Evolutionary conservation across 2,888 invertebrate genomes (phyloP).

Genomic region (Gari tellinella): DNA sequence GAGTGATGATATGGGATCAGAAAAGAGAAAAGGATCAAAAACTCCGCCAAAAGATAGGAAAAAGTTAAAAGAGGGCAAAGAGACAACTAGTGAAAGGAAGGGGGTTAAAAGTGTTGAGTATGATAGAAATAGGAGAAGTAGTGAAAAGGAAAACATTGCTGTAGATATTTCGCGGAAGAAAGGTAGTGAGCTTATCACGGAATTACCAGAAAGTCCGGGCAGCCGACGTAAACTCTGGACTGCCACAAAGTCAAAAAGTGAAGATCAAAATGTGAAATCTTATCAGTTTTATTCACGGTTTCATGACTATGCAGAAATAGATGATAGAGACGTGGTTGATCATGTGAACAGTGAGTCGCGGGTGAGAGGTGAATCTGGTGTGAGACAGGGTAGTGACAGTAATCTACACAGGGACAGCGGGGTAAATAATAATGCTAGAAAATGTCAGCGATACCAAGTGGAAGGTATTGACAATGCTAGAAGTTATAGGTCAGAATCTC

Average conservation of each 20-base stretch:
- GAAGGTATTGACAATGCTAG: constrained; percentile 45
- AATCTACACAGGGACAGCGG: constrained; percentile 33
- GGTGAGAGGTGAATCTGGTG: constrained; percentile 16
- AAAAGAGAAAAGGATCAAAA: constrained; percentile 68
- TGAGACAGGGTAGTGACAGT: constrained; percentile 13
- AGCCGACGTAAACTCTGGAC: constrained; percentile 64
- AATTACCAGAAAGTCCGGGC: constrained; percentile 69
- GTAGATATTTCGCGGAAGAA: constrained; percentile 20
- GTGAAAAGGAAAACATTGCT: constrained; percentile 49
- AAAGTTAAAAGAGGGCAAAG: constrained; percentile 61
- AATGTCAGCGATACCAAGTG: constrained; percentile 37
- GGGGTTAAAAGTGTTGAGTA: constrained; percentile 10
- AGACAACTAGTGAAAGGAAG: constrained; percentile 40
- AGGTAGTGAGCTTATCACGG: constrained; percentile 51
- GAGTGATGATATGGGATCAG: constrained; percentile 63
- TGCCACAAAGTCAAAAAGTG: constrained; percentile 48
- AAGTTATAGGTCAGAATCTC: constrained; percentile 41
- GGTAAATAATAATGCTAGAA: constrained; percentile 17
- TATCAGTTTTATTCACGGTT: constrained; percentile 68
- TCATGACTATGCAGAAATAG: constrained; percentile 80
- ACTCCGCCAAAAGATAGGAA: constrained; percentile 69
- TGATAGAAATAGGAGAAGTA: constrained; percentile 39
- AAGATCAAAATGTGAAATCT: constrained; percentile 30
- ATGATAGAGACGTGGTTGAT: constrained; percentile 66
- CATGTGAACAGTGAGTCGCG: constrained; percentile 6